Conservation (phyloP, 2,797 vertebrate genomes). For the Miopithecus talapoin region DNA sequence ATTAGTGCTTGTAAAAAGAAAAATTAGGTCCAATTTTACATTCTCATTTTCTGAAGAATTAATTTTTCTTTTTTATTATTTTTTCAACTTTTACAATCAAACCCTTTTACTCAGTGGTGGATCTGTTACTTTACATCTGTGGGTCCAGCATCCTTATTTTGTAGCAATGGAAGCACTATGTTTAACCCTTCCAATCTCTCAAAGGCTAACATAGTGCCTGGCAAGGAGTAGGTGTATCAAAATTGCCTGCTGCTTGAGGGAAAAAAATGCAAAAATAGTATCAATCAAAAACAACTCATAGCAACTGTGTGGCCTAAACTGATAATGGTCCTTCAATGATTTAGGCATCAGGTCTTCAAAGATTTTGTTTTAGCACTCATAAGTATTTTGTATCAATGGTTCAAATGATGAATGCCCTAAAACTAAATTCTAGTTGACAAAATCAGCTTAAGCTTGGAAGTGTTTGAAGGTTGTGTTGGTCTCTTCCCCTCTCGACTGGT, state of each 20-base stretch:
- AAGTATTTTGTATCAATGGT: neutral
- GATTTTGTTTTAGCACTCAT: neutral
- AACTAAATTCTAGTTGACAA: neutral
- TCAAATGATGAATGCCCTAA: neutral
- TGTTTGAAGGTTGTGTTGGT: neutral
- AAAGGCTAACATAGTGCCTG: neutral
- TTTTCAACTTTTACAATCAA: slow-evolving; percentile 10
- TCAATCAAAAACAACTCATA: neutral
- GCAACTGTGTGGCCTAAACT: no score
- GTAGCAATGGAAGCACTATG: neutral
- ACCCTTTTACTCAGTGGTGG: neutral
- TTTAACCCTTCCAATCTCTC: neutral
- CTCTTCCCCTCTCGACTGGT: neutral
- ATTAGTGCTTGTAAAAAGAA: slow-evolving; percentile 28
- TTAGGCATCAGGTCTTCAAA: neutral
- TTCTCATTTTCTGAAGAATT: neutral
- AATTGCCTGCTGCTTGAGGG: neutral
- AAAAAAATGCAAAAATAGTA: neutral
- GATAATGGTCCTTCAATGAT: neutral
- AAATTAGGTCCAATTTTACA: slow-evolving; percentile 26
- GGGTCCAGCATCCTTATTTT: neutral
- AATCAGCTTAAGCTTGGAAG: neutral
- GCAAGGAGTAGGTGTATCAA: neutral
- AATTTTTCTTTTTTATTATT: neutral
- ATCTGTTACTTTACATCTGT: neutral